Base-by-base conservation (phyloP, 2,113 vertebrate genomes). In the Ophthalmolycus amberensis region DNA sequence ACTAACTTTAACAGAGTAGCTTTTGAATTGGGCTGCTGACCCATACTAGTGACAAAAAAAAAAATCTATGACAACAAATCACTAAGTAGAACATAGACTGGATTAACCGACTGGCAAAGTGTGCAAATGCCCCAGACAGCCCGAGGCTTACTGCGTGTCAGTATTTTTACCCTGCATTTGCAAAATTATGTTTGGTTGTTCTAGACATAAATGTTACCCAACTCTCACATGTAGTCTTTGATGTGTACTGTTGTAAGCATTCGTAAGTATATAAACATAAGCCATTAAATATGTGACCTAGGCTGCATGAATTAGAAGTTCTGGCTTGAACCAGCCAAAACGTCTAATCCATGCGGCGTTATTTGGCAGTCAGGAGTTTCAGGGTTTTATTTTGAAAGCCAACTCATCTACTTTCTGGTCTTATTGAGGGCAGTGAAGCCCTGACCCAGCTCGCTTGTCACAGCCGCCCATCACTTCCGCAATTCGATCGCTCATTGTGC, bases 381-480 rank as follows among this genome's bases (percentile, higher is more conserved):
- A 32, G 27, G 20, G 54, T 75, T 78, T 92, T 92, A 91, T 78
- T 91, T 58, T 83, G 77, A 83, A 88, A 20, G 9, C 8, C 4
- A 5, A 1, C 4, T 0, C 0, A 8, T 15, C 4, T n/a, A 12
- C 0, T 32, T 75, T 69, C 67, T 40, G 3, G 25, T 37, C 20
- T 40, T 40, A 59, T 72, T 70, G 3, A 20, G 3, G 11, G 9
- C n/a, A 3, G 5, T 80, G 20, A 73, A 38, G 38, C 40, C n/a
- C 64, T 76, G 34, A 85, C 67, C 40, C 69, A 71, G 52, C 52
- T 14, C 18, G 69, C 58, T 58, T 54, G 68, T 75, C 79, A 76
- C 15, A 85, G 79, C 71, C 38, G 48, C 18, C 32, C 68, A 29
- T 59, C 42, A 93, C 90, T 94, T 94, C 91, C 90, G 93, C 85